Base-by-base conservation (phyloP, 2,888 invertebrate genomes). In the Pimpla rufipes region DNA sequence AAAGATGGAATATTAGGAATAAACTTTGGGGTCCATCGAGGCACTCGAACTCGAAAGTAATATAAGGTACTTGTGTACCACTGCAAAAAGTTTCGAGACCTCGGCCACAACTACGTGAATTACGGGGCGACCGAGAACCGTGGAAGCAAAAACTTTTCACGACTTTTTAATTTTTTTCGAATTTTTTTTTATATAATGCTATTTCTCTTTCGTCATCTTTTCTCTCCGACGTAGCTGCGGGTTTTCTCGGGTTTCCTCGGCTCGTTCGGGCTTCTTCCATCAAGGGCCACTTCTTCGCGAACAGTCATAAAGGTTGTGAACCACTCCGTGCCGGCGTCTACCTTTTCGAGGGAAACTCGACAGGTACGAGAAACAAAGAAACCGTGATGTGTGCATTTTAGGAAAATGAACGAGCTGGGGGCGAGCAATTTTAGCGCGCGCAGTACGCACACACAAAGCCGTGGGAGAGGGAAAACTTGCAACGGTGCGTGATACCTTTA, bases 141-240 rank as follows among this genome's bases (percentile, higher is more conserved):
- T 52, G 18, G 64, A 66, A 42, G 42, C 23, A 18, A 42, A 45
- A 73, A 73, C 45, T 45, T 57, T 64, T 45, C 62, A 52, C 29
- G 42, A 29, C n/a, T 45, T 66, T 52, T 40, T 59, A 70, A 47
- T 8, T 23, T 70, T 78, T 47, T 13, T 37, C 5, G 2, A 2
- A 73, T 66, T 52, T 40, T 59, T 70, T 78, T 59, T 13, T 37
- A 37, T 59, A 62, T 70, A 70, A 70, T 78, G 59, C 47, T 47
- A 68, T 62, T 66, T 59, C 23, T 71, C 8, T 70, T 70, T 16
- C 52, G 13, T 23, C 13, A 70, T 40, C 55, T 66, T 50, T 50
- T 6, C 21, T 70, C 52, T 37, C 16, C 18, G 68, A 5, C 50
- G 35, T 66, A n/a, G 18, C 67, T 23, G 3, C 11, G 21, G 21